phyloP scores from a whole-genome alignment of 2,113 vertebrate species.

The Rhinichthys klamathensis region DNA sequence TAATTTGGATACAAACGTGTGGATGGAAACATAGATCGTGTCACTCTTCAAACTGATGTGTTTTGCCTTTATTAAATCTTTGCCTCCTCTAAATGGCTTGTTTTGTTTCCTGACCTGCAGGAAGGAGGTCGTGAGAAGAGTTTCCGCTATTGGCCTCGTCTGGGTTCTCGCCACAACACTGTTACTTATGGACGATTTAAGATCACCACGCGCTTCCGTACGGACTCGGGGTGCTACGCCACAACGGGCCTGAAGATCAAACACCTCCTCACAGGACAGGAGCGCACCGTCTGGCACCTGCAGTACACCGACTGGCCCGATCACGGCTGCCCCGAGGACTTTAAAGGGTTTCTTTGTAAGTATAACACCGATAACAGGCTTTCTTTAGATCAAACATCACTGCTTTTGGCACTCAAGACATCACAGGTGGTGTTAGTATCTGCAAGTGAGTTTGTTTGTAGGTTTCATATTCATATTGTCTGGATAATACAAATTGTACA shows the following conservation, averaged over 20 bases:
- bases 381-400: neutral
- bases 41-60: neutral
- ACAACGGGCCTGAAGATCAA: slow-evolving; percentile 96
- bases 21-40: too few relatives aligned
- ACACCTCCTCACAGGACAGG: slow-evolving; percentile 92
- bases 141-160: slow-evolving; percentile 95
- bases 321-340: slow-evolving; percentile 93
- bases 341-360: slow-evolving; percentile 96
- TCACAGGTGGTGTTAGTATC: neutral
- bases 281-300: slow-evolving; percentile 96
- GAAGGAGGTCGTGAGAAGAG: slow-evolving; percentile 95
- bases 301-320: slow-evolving; percentile 99
- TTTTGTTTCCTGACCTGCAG: slow-evolving; percentile 67
- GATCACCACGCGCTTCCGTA: slow-evolving; percentile 96
- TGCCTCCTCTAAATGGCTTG: neutral
- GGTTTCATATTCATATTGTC: neutral
- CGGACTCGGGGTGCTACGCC: slow-evolving; percentile 96
- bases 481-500: neutral
- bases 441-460: neutral
- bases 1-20: too few relatives aligned
- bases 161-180: slow-evolving; percentile 94
- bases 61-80: too few relatives aligned
- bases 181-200: slow-evolving; percentile 95
- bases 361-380: slow-evolving; percentile 38
- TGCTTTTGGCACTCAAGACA: neutral